phyloP scores from a whole-genome alignment of 2,113 vertebrate genomes.

The Xiphophorus maculatus region DNA sequence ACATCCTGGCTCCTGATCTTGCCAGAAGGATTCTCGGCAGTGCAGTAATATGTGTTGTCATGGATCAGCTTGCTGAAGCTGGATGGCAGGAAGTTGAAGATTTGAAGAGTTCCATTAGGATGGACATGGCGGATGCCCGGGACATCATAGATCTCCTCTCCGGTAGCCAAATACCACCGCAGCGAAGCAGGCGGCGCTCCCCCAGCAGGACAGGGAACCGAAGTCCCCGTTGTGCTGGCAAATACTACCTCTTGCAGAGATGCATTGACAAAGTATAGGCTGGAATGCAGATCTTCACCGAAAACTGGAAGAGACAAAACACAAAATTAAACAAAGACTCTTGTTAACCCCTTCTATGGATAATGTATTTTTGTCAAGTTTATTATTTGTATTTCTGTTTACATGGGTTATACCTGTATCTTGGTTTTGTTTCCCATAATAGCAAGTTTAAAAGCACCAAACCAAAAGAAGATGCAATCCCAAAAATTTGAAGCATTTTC shows the following conservation, averaged over 20 bases:
- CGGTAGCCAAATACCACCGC: conserved; percentile 98
- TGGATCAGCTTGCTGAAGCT: conserved; percentile 99
- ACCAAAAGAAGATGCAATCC: not conserved
- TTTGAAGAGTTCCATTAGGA: conserved; percentile 98
- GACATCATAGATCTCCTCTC: conserved; percentile 99
- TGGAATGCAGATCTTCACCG: conserved; percentile 97
- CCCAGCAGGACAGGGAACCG: conserved; percentile 98
- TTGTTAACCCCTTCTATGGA: not conserved
- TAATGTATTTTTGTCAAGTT: not conserved
- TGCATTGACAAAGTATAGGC: conserved; percentile 99
- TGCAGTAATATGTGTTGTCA: conserved; percentile 99
- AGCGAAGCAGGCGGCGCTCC: conserved; percentile 92
- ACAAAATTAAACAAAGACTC: not conserved
- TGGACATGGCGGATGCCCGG: conserved; percentile 99
- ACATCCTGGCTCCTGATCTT: conserved; percentile 99
- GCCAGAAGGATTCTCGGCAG: conserved; percentile 99
- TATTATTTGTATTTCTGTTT: not conserved
- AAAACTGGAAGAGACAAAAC: conserved; percentile 84
- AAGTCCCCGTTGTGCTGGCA: conserved; percentile 97
- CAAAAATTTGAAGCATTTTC: not conserved
- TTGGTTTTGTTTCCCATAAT: not conserved
- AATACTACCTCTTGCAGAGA: conserved; percentile 99
- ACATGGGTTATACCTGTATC: not conserved
- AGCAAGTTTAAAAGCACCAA: not conserved
- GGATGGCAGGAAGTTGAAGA: conserved; percentile 99